These are phyloP conservation scores for Rhynchotus rufescens DNA, from an alignment of 2,797 vertebrate species.

Conservation along the genomic window DNA sequence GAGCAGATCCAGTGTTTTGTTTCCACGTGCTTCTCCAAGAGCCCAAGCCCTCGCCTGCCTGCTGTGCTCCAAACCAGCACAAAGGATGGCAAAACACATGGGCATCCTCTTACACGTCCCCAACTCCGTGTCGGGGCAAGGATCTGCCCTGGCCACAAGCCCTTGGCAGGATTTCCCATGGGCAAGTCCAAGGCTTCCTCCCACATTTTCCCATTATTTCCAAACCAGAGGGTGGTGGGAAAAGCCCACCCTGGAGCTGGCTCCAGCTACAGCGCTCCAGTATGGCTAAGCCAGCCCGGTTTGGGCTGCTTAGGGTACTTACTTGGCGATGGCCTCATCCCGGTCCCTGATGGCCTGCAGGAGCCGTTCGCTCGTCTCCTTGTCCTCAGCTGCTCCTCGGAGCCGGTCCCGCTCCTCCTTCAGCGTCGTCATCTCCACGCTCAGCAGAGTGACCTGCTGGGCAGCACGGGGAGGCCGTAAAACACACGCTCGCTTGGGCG, in stretches of 20 bases:
- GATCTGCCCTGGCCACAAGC: background rate
- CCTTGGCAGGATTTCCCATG: background rate
- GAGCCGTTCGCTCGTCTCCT: slow-evolving; percentile 89
- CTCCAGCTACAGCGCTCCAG: background rate
- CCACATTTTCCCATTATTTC: background rate
- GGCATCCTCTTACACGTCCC: background rate
- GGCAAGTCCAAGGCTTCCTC: background rate
- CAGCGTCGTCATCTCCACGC: slow-evolving; percentile 90
- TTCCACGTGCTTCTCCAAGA: background rate
- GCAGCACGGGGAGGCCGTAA: background rate
- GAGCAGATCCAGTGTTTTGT: background rate
- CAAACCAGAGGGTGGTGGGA: background rate
- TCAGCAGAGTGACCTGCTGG: slow-evolving; percentile 90
- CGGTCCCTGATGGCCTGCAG: slow-evolving; percentile 94
- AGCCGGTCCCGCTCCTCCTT: slow-evolving; percentile 90
- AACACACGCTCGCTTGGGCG: background rate
- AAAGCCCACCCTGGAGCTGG: background rate
- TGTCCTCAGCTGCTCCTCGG: slow-evolving; percentile 86
- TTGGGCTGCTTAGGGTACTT: slow-evolving; percentile 26
- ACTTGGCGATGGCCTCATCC: slow-evolving; percentile 97
- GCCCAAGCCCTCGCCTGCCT: background rate
- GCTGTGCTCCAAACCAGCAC: background rate
- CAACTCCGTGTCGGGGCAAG: background rate
- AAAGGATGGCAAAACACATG: background rate
- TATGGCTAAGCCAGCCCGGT: background rate